These are phyloP conservation scores for Kryptolebias ocellatus DNA, from an alignment of 2,797 vertebrate species.

Conservation along the genomic window DNA sequence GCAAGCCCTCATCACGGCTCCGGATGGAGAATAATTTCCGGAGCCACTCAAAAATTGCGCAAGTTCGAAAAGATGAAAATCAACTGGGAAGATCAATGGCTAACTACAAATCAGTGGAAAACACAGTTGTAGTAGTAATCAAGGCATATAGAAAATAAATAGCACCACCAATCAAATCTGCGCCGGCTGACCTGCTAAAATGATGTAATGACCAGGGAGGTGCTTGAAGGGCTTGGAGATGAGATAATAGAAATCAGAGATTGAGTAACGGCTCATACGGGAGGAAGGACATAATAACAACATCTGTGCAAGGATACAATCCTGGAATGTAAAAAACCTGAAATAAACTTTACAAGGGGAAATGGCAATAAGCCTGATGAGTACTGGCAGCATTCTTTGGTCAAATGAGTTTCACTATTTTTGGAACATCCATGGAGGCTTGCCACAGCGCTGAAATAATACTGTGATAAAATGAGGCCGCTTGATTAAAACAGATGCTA, in stretches of 20 bases:
- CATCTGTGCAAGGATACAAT: too few species aligned
- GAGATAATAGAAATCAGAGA: neutral
- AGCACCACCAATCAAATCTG: neutral
- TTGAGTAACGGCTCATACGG: neutral
- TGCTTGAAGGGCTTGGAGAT: too few species aligned
- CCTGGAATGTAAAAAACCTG: too few species aligned
- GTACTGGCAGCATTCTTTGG: neutral
- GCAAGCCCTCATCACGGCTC: neutral
- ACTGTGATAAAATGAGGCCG: neutral
- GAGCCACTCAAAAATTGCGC: neutral
- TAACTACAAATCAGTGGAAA: neutral
- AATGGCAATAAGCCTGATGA: too few species aligned
- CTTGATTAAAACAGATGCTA: neutral
- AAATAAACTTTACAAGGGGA: neutral
- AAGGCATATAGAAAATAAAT: neutral
- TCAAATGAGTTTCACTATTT: neutral
- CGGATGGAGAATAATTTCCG: neutral
- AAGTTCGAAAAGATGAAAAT: neutral
- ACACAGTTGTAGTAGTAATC: neutral
- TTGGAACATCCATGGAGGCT: neutral
- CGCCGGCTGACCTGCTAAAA: neutral
- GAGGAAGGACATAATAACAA: neutral
- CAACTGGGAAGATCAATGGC: neutral
- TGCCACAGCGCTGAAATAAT: too few species aligned
- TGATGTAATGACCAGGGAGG: neutral